phyloP scores from a whole-genome alignment of 2,113 vertebrate species.

The Rhinogobius similis region DNA sequence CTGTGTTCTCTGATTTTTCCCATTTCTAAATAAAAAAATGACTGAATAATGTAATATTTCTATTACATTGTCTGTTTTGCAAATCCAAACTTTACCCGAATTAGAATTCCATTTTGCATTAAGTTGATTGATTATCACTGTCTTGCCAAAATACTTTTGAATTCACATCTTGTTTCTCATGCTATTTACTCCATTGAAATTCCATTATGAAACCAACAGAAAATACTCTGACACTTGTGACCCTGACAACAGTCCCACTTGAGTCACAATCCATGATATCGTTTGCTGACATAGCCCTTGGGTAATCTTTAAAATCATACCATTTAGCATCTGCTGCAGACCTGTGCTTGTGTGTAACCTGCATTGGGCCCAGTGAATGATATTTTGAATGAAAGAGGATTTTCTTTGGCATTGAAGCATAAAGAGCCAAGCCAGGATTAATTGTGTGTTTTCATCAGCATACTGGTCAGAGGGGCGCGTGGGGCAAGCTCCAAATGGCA shows the following conservation, averaged over 20 bases:
- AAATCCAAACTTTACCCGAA: too few relatives aligned
- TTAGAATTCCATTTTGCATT: too few relatives aligned
- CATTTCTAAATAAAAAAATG: not conserved
- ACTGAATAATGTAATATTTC: too few relatives aligned
- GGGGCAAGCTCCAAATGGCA: not conserved
- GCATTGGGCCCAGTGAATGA: conserved; percentile 10
- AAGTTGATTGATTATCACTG: not conserved
- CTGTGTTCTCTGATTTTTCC: not conserved
- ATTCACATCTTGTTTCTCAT: not conserved
- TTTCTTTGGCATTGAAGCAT: conserved; percentile 27
- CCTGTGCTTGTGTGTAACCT: conserved; percentile 3
- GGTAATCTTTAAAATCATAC: conserved; percentile 5
- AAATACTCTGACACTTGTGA: not conserved
- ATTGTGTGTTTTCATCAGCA: conserved; percentile 32
- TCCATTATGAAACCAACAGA: not conserved
- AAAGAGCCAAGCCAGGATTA: conserved; percentile 37
- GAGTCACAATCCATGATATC: not conserved
- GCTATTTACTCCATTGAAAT: not conserved
- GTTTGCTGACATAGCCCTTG: not conserved
- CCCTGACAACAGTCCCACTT: not conserved
- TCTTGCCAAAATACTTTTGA: not conserved
- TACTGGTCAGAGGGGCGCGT: conserved; percentile 14
- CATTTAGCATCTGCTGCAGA: conserved; percentile 8
- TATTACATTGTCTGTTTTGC: not conserved
- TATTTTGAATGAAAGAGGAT: conserved; percentile 47